Evolutionary conservation across 1,140 invertebrate species (phyloP).

Genomic region (Trichoplusia ni): DNA sequence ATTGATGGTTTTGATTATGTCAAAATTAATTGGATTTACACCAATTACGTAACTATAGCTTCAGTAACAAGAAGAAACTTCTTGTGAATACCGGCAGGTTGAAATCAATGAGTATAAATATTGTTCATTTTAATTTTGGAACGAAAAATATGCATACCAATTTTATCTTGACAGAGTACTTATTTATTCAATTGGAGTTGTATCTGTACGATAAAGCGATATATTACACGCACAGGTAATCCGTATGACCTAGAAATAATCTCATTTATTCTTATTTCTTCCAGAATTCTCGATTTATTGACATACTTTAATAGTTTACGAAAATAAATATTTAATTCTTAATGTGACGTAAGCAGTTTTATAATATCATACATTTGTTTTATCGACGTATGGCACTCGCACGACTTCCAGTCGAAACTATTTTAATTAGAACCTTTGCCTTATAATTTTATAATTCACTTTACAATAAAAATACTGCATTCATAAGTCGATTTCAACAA

Average conservation of each 20-base stretch:
- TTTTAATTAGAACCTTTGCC: constrained; percentile 16
- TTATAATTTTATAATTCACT: constrained; percentile 7
- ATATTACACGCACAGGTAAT: not conserved
- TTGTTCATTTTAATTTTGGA: not conserved
- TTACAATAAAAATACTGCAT: constrained; percentile 9
- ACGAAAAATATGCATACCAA: not conserved
- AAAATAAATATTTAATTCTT: constrained; percentile 8
- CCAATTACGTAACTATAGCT: no score
- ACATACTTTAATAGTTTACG: no score
- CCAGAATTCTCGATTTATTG: not conserved
- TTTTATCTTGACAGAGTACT: not conserved
- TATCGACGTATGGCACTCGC: constrained; percentile 10
- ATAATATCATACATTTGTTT: constrained; percentile 7
- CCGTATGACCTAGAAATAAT: not conserved
- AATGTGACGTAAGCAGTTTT: not conserved
- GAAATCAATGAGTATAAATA: no score
- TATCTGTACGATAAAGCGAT: not conserved
- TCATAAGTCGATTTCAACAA: constrained; percentile 10
- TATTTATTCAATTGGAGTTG: not conserved
- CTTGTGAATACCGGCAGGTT: no score
- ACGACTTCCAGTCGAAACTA: constrained; percentile 7
- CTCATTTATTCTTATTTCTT: not conserved
- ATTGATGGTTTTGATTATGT: no score
- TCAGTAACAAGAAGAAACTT: no score
- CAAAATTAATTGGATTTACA: no score